Base-by-base conservation (phyloP, 2,888 invertebrate genomes). In the Troglohyphantes excavatus region DNA sequence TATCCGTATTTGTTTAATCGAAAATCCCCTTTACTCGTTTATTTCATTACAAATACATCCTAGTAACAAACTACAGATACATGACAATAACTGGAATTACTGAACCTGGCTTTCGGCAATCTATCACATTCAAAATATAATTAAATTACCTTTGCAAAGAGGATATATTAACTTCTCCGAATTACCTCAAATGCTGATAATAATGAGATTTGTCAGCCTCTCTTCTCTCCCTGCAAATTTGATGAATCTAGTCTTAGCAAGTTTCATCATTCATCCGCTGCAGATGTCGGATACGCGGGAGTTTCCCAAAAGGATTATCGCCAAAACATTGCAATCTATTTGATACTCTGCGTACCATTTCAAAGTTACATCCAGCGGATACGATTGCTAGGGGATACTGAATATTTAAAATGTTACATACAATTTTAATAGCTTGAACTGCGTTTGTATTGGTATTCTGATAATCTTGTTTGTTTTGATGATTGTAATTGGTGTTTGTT, bases 231-330 rank as follows among this genome's bases (percentile, higher is more conserved):
- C 19, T 17, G 27, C 21, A 59, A 21, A 9, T 17, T 27, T 13
- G 5, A 9, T n/a, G 39, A 78, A 78, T 65, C 63, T 43, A 26
- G 78, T 23, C 39, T 19, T 61, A 65, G 63, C 65, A 78, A 78
- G 65, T 65, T 23, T 65, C 65, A 78, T 78, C 78, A 63, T 78
- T 76, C 61, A 61, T 19, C 33, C 29, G 61, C 29, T 7, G 78
- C 78, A 78, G 63, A 63, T 78, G 78, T n/a, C 19, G 23, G 26
- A 46, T 59, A 21, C 43, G 65, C 39, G 65, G 43, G 78, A 65
- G 65, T 53, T 70, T 78, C 78, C 65, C 78, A 65, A 65, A 39
- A 26, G 65, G 78, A 78, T 78, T 78, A 78, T n/a, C 19, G 43
- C 7, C 21, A 33, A 53, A 21, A 76, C n/a, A 23, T 33, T 19